phyloP scores from a whole-genome alignment of 2,888 invertebrate genomes.

The Rotaria macrura region DNA sequence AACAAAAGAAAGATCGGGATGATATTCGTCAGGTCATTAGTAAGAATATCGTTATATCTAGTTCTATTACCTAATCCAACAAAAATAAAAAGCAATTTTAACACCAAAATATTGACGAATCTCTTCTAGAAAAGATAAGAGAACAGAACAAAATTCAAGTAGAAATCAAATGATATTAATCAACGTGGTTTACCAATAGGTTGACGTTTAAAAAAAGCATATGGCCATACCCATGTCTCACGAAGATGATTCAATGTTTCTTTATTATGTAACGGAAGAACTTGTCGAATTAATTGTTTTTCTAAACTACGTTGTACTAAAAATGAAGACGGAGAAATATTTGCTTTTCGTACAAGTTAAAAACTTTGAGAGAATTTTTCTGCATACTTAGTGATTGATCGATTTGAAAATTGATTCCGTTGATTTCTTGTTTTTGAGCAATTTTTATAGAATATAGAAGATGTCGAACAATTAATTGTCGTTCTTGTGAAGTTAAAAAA shows the following conservation, averaged over 20 bases:
- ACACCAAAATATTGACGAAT: slow-evolving; percentile 75
- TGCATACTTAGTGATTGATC: slow-evolving; percentile 25
- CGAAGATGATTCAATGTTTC: slow-evolving; percentile 66
- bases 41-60: not conserved
- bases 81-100: slow-evolving; percentile 93
- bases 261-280: slow-evolving; percentile 81
- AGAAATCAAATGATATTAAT: no score
- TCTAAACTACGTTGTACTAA: slow-evolving; percentile 23
- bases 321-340: not conserved
- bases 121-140: slow-evolving; percentile 40
- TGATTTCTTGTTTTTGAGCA: not conserved
- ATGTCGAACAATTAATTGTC: slow-evolving; percentile 74
- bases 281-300: slow-evolving; percentile 39
- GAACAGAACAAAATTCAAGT: not conserved
- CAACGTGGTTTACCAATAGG: slow-evolving; percentile 56
- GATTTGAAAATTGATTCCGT: slow-evolving; percentile 17
- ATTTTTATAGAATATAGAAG: slow-evolving; percentile 57
- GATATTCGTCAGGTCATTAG: no score
- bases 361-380: not conserved
- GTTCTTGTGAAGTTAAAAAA: slow-evolving; percentile 77
- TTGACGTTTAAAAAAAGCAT: slow-evolving; percentile 67
- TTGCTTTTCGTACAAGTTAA: no score
- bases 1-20: no score
- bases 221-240: slow-evolving; percentile 62
- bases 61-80: slow-evolving; percentile 64